Base-by-base conservation (phyloP, 1,140 invertebrate genomes). In the Leptinotarsa lineolata region DNA sequence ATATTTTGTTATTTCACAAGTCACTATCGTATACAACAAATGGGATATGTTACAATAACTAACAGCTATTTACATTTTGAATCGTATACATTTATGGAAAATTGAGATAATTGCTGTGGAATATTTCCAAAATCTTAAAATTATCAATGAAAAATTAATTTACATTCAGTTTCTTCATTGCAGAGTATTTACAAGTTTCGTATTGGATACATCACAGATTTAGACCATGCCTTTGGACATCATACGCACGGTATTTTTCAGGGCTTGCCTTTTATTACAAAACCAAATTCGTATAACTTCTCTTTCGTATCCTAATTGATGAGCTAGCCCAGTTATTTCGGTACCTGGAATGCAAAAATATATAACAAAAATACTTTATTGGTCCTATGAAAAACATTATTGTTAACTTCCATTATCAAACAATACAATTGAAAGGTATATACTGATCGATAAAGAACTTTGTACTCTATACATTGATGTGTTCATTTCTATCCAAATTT, bases 211-310 rank as follows among this genome's bases (percentile, higher is more conserved):
- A 76, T 70, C 68, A 76, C 66, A 72, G 74, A 45, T 75, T 77
- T 81, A 84, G 30, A 84, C 83, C 88, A 92, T 91, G 64, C 91
- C 90, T 87, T 95, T 95, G 66, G 93, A 93, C 93, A 95, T 94
- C 93, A 94, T 94, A 78, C 93, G 88, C 59, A 94, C 95, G 12
- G 96, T 97, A 85, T 98, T 99, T 85, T 98, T 98, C 54, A 98
- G 86, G 0, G 96, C 96, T 86, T 99, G 97, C 76, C 97, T 89
- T 86, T 98, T 99, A 86, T 99, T 99, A 86, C 97, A 99, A 86
- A 99, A 99, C 97, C 97, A 99, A 86, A 99, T 98, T 84, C 97
- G 88, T 81, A 99, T 98, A 18, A 99, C 97, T 89, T 99, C 97
- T 71, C 97, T 88, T 82, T 99, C 97, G 85, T 98, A 98, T 72